These are phyloP conservation scores for Chelmon rostratus DNA, from an alignment of 2,797 vertebrate genomes.

Conservation along the genomic window DNA sequence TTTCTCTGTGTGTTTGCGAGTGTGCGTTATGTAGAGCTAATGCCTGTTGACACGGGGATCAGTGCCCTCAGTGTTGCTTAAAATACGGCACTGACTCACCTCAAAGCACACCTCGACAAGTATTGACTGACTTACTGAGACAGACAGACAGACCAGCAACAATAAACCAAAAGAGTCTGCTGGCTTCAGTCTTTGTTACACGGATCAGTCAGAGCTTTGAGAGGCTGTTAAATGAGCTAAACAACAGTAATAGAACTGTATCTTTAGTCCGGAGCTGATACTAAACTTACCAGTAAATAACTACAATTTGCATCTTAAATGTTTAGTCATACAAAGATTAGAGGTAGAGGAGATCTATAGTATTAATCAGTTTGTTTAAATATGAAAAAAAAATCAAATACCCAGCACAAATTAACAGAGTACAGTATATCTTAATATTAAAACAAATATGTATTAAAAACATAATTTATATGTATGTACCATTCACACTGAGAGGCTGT, in stretches of 20 bases:
- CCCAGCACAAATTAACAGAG: background rate
- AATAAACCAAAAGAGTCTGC: background rate
- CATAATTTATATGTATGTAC: no score
- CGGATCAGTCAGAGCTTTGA: background rate
- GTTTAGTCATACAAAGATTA: background rate
- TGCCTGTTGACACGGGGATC: slow-evolving; percentile 26
- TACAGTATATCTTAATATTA: background rate
- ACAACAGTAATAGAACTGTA: background rate
- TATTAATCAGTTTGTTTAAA: background rate
- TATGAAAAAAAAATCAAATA: background rate
- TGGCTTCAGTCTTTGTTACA: background rate
- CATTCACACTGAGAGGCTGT: background rate
- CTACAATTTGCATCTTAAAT: background rate
- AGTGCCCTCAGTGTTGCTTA: slow-evolving; percentile 28
- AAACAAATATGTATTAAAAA: no score
- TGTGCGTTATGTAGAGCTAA: slow-evolving; percentile 23
- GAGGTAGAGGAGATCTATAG: background rate
- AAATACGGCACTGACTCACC: slow-evolving; percentile 29
- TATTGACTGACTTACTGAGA: no score
- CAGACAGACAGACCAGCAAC: no score
- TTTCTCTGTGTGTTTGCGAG: slow-evolving; percentile 7
- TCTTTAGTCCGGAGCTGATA: background rate
- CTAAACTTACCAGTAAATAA: background rate
- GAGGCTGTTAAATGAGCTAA: background rate
- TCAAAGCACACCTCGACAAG: slow-evolving; percentile 4